Percentiles rank a stretch among this genome's conserved stretches.
Evolutionary conservation across 2,113 vertebrate genomes (phyloP).

Genomic region (Meles meles): DNA sequence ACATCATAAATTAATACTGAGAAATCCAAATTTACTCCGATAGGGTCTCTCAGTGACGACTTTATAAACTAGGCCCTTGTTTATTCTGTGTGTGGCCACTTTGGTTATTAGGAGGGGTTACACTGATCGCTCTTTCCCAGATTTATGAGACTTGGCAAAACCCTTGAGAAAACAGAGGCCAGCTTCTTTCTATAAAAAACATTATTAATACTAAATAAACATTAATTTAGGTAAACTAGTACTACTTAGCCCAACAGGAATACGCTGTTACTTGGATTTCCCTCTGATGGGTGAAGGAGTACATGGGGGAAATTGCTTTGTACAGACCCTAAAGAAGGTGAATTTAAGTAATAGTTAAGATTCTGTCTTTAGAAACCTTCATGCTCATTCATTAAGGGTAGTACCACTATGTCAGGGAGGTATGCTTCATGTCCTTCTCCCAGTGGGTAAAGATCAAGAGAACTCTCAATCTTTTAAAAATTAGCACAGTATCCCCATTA

Average conservation of each 20-base stretch:
- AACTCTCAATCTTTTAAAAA: slow-evolving; percentile 29
- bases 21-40: slow-evolving; percentile 27
- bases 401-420: neutral
- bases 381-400: neutral
- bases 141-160: slow-evolving; percentile 75
- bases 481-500: neutral
- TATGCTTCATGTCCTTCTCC: neutral
- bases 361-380: slow-evolving; percentile 6
- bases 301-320: neutral
- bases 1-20: slow-evolving; percentile 69
- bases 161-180: slow-evolving; percentile 66
- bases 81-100: slow-evolving; percentile 77
- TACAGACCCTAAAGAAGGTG: neutral
- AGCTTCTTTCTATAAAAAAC: slow-evolving; percentile 61
- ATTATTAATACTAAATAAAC: slow-evolving; percentile 75
- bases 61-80: slow-evolving; percentile 58
- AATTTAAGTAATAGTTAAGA: slow-evolving; percentile 19
- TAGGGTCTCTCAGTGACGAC: neutral
- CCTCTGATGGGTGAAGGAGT: neutral
- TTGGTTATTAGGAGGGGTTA: slow-evolving; percentile 61
- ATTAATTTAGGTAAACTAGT: slow-evolving; percentile 66
- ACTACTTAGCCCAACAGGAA: neutral
- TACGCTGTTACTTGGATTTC: slow-evolving; percentile 18
- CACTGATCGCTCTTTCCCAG: slow-evolving; percentile 43
- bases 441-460: neutral